These are phyloP conservation scores for Isichthys henryi DNA, from an alignment of 2,113 vertebrate species.

Conservation along the genomic window DNA sequence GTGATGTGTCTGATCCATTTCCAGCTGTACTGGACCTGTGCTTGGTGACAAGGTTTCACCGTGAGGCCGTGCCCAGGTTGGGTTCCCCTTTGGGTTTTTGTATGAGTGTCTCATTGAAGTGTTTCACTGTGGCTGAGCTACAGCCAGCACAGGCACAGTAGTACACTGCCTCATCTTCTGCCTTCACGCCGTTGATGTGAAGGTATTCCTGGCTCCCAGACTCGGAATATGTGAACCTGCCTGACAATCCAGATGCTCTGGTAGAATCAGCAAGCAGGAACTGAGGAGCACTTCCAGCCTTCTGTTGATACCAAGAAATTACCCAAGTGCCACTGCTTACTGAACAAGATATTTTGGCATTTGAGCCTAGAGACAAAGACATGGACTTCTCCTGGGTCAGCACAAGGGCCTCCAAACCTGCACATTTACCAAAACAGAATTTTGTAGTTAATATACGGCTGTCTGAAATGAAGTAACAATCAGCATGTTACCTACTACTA, in stretches of 20 bases:
- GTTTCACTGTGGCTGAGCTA: not conserved
- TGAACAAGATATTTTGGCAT: slow-evolving; percentile 21
- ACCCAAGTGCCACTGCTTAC: not conserved
- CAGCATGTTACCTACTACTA: not conserved
- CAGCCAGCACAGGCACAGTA: slow-evolving; percentile 13
- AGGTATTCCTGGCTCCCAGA: slow-evolving; percentile 17
- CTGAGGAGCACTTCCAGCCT: slow-evolving; percentile 15
- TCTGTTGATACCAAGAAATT: slow-evolving; percentile 30
- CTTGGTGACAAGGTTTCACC: not conserved
- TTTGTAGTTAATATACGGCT: not conserved
- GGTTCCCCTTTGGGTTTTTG: slow-evolving; percentile 15
- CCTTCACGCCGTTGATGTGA: slow-evolving; percentile 22
- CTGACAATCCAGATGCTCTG: slow-evolving; percentile 4
- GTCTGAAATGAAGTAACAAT: not conserved
- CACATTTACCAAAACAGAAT: not conserved
- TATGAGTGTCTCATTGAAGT: not conserved
- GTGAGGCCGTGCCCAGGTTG: not conserved
- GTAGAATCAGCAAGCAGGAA: not conserved
- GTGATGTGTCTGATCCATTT: not conserved
- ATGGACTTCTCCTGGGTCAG: slow-evolving; percentile 26
- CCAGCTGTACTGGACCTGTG: not conserved
- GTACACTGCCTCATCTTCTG: slow-evolving; percentile 24
- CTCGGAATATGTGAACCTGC: slow-evolving; percentile 21
- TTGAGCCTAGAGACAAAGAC: slow-evolving; percentile 12
- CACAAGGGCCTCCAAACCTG: slow-evolving; percentile 24